Evolutionary conservation across 2,113 vertebrate genomes (phyloP).

Genomic region (Cheirogaleus medius): DNA sequence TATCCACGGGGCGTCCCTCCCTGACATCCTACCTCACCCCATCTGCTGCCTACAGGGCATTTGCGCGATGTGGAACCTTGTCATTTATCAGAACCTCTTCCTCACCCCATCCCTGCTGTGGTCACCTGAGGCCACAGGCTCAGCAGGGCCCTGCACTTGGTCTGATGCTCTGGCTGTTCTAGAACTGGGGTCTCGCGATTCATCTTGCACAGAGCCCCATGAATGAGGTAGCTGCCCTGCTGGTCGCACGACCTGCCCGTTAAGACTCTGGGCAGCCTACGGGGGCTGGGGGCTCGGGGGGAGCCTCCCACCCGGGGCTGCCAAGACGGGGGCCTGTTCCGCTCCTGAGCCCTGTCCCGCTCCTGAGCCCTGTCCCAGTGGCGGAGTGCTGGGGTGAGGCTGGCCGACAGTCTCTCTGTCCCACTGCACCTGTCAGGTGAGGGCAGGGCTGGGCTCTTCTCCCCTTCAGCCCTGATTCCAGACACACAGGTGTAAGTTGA

Average conservation of each 20-base stretch:
- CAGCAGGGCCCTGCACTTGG: neutral
- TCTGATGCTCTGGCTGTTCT: neutral
- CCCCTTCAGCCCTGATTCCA: rapidly evolving
- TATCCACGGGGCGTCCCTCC: rapidly evolving
- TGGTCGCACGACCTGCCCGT: neutral
- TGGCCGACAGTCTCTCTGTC: rapidly evolving
- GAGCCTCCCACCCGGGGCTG: too few relatives aligned
- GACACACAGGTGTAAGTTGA: rapidly evolving
- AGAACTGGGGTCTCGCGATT: too few relatives aligned
- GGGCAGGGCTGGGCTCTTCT: neutral
- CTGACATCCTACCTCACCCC: neutral
- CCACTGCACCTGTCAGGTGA: rapidly evolving
- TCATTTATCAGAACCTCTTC: neutral
- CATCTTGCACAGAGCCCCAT: rapidly evolving
- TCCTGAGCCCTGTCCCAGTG: too few relatives aligned
- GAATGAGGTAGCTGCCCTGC: rapidly evolving
- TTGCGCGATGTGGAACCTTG: too few relatives aligned
- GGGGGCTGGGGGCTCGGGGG: neutral
- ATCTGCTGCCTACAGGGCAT: rapidly evolving
- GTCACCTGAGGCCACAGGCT: neutral
- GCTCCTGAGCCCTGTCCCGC: too few relatives aligned
- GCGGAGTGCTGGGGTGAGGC: rapidly evolving
- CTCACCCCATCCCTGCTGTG: neutral
- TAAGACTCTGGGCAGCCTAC: too few relatives aligned
- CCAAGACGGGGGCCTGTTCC: too few relatives aligned